phyloP scores from a whole-genome alignment of 2,113 vertebrate species.

The Salminus brasiliensis region DNA sequence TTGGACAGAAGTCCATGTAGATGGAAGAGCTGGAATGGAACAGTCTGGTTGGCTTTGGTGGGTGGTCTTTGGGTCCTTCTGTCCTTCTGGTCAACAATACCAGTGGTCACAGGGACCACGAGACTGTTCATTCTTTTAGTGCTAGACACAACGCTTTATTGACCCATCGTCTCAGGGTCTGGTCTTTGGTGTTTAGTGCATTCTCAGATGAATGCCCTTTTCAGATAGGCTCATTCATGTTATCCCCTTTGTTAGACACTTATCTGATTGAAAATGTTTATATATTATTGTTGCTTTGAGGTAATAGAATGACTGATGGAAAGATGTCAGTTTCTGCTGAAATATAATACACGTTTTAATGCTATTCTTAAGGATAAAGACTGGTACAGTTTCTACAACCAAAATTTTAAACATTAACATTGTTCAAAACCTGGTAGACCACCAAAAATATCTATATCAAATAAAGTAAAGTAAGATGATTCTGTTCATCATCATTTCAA shows the following conservation, averaged over 20 bases:
- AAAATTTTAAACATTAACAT: too few species aligned
- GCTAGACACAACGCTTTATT: constrained; percentile 14
- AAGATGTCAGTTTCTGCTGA: too few species aligned
- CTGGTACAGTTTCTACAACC: too few species aligned
- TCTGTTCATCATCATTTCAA: too few species aligned
- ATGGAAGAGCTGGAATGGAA: constrained; percentile 52
- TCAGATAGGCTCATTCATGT: background rate
- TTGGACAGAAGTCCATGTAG: constrained; percentile 38
- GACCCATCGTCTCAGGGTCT: constrained; percentile 17
- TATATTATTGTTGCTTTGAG: background rate
- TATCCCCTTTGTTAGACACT: background rate
- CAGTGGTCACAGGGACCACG: constrained; percentile 13
- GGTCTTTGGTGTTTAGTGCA: background rate
- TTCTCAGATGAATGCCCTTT: background rate
- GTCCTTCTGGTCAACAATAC: constrained; percentile 28
- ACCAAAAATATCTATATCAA: too few species aligned
- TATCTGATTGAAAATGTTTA: background rate
- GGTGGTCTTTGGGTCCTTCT: constrained; percentile 42
- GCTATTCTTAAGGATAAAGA: too few species aligned
- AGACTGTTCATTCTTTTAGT: constrained; percentile 8
- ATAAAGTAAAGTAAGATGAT: too few species aligned
- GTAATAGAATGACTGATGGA: too few species aligned
- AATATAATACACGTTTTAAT: too few species aligned
- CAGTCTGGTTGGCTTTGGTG: constrained; percentile 15
- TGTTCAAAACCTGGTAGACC: too few species aligned